Evolutionary conservation across 2,797 vertebrate species (phyloP).

Genomic region (Microhierax caerulescens): DNA sequence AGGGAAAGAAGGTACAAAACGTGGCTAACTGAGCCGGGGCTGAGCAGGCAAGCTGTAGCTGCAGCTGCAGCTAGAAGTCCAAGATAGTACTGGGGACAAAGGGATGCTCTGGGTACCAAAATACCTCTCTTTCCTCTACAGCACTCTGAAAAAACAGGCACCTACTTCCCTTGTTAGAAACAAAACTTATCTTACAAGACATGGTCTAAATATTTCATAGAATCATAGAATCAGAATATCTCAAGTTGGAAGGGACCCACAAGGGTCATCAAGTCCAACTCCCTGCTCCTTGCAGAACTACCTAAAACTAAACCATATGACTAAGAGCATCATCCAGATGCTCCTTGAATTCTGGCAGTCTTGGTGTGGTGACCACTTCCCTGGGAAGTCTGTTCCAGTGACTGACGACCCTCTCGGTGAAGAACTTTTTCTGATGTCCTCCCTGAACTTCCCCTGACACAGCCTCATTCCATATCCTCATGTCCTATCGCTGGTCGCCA

Average conservation of each 20-base stretch:
- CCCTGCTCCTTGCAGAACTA: neutral
- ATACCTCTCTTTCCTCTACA: neutral
- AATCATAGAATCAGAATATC: neutral
- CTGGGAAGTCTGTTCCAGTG: neutral
- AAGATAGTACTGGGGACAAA: neutral
- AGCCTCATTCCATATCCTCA: neutral
- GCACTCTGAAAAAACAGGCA: neutral
- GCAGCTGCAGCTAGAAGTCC: neutral
- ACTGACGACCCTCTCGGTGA: neutral
- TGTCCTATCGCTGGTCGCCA: accelerated
- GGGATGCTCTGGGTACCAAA: neutral
- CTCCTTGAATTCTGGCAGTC: neutral
- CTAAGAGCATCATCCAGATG: neutral
- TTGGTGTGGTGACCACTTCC: neutral
- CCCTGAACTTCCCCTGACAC: neutral
- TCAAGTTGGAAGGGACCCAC: neutral
- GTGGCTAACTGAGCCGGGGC: accelerated
- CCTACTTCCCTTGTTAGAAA: neutral
- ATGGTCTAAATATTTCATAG: neutral
- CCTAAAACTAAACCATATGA: neutral
- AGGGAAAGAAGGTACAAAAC: neutral
- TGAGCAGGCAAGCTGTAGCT: neutral
- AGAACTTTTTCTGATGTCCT: neutral
- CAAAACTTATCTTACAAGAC: neutral
- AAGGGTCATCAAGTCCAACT: neutral